These are phyloP conservation scores for Lepidonotus clava DNA, from an alignment of 2,888 invertebrate species.

Conservation along the genomic window DNA sequence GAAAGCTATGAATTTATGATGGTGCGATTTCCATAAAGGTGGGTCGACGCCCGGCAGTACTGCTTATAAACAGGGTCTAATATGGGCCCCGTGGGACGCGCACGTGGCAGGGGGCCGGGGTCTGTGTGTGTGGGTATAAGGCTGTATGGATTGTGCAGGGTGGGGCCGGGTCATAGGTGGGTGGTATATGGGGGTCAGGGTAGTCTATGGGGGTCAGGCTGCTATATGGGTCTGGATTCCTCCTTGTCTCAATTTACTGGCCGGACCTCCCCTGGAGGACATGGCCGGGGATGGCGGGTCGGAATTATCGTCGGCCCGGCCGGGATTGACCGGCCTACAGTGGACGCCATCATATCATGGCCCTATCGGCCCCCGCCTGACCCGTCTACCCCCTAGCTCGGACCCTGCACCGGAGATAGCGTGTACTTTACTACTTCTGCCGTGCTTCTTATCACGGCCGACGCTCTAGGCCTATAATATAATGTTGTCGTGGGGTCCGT, in stretches of 20 bases:
- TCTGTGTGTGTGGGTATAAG: neutral
- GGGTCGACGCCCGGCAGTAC: neutral
- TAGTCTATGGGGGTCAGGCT: no score
- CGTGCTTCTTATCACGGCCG: no score
- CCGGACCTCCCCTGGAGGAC: neutral
- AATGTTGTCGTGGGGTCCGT: no score
- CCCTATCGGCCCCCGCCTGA: no score
- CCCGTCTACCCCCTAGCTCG: no score
- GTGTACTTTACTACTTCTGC: no score
- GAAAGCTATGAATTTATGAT: slow-evolving; percentile 24
- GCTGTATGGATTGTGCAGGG: neutral
- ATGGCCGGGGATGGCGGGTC: neutral
- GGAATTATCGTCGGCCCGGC: neutral
- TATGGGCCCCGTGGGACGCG: neutral
- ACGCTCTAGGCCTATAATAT: no score
- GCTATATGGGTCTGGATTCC: no score
- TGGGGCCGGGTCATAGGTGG: neutral
- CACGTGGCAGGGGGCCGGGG: no score
- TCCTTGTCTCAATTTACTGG: neutral
- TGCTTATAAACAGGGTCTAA: slow-evolving; percentile 4
- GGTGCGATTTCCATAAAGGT: slow-evolving; percentile 17
- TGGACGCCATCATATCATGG: no score
- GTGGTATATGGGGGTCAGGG: no score
- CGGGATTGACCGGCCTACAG: neutral
- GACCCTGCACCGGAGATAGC: no score